These are phyloP conservation scores for Pardalotus punctatus DNA, from an alignment of 2,113 vertebrate species.

Conservation along the genomic window DNA sequence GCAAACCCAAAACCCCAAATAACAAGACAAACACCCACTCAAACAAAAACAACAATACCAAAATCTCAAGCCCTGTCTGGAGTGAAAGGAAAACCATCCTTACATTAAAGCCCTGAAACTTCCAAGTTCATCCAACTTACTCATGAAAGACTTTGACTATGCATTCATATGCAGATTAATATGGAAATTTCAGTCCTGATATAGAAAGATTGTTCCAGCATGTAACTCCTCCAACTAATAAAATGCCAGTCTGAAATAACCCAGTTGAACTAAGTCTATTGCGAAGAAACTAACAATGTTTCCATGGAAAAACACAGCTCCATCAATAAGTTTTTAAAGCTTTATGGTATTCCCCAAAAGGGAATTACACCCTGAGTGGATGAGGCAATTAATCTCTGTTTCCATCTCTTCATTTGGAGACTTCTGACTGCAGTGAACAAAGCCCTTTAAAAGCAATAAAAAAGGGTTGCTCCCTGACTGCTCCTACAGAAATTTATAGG, in stretches of 20 bases:
- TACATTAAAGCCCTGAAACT: neutral
- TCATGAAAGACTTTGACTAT: neutral
- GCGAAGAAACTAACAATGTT: neutral
- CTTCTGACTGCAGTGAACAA: neutral
- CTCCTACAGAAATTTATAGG: neutral
- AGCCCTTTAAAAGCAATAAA: constrained; percentile 22
- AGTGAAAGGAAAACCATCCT: neutral
- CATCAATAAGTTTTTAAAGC: neutral
- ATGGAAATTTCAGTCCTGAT: neutral
- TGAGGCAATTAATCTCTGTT: constrained; percentile 11
- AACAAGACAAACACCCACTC: neutral
- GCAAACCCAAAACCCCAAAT: neutral
- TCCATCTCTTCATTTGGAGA: neutral
- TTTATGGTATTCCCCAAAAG: neutral
- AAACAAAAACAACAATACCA: neutral
- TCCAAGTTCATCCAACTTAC: neutral
- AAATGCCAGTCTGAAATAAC: neutral
- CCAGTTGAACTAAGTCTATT: neutral
- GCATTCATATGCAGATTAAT: neutral
- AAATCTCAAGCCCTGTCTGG: neutral
- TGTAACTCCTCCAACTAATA: neutral
- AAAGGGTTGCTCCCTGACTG: neutral
- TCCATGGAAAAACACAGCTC: neutral
- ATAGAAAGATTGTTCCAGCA: neutral
- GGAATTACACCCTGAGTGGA: neutral